Percentiles rank a stretch among this genome's conserved stretches.
These are phyloP conservation scores for Trissoscelio sp. DNA, from an alignment of 2,888 invertebrate genomes.

Conservation along the genomic window DNA sequence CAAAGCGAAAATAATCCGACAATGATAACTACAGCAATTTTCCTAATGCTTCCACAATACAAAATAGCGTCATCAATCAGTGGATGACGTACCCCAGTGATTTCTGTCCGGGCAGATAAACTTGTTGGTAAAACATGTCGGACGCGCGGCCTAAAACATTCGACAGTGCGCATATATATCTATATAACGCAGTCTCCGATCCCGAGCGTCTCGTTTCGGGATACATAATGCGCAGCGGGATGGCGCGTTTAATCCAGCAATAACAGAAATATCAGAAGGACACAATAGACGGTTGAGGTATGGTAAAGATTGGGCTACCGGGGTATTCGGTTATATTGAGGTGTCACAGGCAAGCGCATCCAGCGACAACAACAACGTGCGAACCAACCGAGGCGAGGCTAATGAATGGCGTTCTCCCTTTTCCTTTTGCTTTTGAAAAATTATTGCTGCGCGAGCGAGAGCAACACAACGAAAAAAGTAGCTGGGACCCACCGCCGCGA, in stretches of 20 bases:
- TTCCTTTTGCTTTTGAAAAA: conserved; percentile 81
- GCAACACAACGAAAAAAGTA: conserved; percentile 58
- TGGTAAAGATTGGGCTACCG: conserved; percentile 66
- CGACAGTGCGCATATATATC: conserved; percentile 38
- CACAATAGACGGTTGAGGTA: conserved; percentile 73
- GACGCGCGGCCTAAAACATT: conserved; percentile 64
- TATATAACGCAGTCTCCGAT: conserved; percentile 30
- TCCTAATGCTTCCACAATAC: conserved; percentile 64
- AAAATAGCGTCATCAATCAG: conserved; percentile 65
- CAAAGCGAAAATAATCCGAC: conserved; percentile 54
- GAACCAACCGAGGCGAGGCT: conserved; percentile 82
- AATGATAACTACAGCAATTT: conserved; percentile 64
- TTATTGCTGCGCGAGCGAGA: conserved; percentile 77
- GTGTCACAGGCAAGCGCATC: conserved; percentile 80
- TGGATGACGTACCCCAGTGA: conserved; percentile 59
- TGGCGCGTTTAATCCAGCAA: conserved; percentile 78
- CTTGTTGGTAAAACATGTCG: conserved; percentile 67
- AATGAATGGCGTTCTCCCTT: conserved; percentile 82
- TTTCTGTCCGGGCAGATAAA: conserved; percentile 58
- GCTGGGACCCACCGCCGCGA: conserved; percentile 66
- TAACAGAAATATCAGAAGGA: conserved; percentile 79
- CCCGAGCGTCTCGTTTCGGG: conserved; percentile 48
- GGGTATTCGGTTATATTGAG: conserved; percentile 78
- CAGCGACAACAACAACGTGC: conserved; percentile 81
- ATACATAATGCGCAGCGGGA: conserved; percentile 75